Evolutionary conservation across 2,113 vertebrate genomes (phyloP), one percentile per base, ranked within the genome.

Genomic region (Propithecus coquereli): DNA sequence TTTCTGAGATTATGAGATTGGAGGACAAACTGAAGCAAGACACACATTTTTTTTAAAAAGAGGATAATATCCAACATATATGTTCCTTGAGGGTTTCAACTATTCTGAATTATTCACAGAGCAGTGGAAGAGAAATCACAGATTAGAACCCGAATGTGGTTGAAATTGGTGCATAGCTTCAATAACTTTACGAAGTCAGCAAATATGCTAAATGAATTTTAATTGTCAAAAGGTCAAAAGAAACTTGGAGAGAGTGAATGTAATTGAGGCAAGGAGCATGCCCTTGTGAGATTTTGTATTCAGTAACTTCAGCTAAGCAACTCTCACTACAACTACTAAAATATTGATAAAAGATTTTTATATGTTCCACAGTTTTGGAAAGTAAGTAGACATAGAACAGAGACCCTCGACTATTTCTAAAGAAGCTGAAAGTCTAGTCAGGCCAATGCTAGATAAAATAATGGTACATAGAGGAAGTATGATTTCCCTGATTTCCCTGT

Each of bases 41-140:
- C 37, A 92, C 43, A 92, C 32, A 59, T 83, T 50, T 71, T 91
- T 70, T 30, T 30, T 54, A 30, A 71, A 71, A 27, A 27, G 68
- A 20, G 18, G 3, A 4, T 90, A 40, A 76, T 32, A 71, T 16
- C 81, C 25, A 95, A 97, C 89, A 84, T 40, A 85, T 83, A 84
- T n/a, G 81, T 59, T 81, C 27, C 54, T 92, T 65, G 10, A 90
- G 11, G 12, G n/a, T 73, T 83, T 87, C 43, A 93, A 40, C 34
- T 86, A 87, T 83, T 95, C 47, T 94, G 47, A 83, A 83, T 93
- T 96, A 87, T 61, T 94, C 63, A 63, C 54, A 74, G n/a, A 96
- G 59, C 6, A 23, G 20, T 77, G 68, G 57, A 54, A 22, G 25
- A 32, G 87, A 86, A 94, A 54, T 59, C 37, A 47, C 90, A 18